phyloP scores from a whole-genome alignment of 1,140 invertebrate genomes.

The Druon quercuslanigerum region DNA sequence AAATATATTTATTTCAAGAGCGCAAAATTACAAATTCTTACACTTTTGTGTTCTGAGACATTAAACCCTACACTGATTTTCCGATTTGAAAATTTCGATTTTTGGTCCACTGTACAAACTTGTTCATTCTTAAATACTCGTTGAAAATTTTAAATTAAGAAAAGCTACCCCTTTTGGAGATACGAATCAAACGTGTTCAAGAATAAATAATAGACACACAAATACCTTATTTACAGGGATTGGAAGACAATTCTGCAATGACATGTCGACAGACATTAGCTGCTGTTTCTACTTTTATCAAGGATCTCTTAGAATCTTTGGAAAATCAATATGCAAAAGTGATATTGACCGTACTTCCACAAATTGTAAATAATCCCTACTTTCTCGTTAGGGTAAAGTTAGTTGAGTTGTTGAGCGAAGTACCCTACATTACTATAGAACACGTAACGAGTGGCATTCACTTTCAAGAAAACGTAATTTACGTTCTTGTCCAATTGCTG shows the following conservation, averaged over 20 bases:
- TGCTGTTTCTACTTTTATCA: conserved; percentile 78
- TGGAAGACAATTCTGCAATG: conserved; percentile 82
- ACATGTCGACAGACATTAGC: conserved; percentile 81
- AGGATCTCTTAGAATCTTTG: conserved; percentile 78
- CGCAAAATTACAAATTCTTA: too few relatives aligned
- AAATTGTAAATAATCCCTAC: conserved; percentile 85
- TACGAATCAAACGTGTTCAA: too few relatives aligned
- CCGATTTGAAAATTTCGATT: too few relatives aligned
- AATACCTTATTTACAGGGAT: conserved; percentile 75
- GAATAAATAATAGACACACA: background rate
- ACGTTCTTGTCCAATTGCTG: conserved; percentile 80
- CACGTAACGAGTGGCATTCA: conserved; percentile 69
- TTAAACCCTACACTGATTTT: too few relatives aligned
- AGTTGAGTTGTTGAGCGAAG: conserved; percentile 77
- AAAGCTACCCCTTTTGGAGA: too few relatives aligned
- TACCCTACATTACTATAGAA: conserved; percentile 78
- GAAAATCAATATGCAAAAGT: conserved; percentile 74
- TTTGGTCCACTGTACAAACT: fast-evolving
- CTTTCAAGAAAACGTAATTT: conserved; percentile 80
- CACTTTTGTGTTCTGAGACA: too few relatives aligned
- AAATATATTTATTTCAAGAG: too few relatives aligned
- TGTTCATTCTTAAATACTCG: too few relatives aligned
- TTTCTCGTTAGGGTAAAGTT: conserved; percentile 91
- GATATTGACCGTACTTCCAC: conserved; percentile 80
- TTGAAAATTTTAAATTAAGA: too few relatives aligned